phyloP scores from a whole-genome alignment of 2,113 vertebrate species.

The Cryptomyrus ogoouensis region DNA sequence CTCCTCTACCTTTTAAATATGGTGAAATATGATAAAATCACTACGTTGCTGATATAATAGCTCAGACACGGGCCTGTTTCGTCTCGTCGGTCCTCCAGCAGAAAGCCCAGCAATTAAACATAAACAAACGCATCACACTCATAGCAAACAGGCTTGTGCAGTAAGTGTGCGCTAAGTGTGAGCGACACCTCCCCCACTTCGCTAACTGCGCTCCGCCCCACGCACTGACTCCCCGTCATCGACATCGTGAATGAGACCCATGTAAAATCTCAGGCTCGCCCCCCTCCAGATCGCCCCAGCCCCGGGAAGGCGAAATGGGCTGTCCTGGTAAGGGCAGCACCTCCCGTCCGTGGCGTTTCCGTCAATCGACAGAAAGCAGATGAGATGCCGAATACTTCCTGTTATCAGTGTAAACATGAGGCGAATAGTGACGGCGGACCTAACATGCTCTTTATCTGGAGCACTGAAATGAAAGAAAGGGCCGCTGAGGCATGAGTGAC shows the following conservation, averaged over 20 bases:
- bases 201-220: not conserved
- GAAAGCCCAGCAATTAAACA: not conserved
- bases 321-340: not conserved
- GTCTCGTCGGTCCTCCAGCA: not conserved
- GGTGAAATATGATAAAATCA: not conserved
- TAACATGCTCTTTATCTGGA: not conserved
- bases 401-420: not conserved
- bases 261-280: not conserved
- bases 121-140: not conserved
- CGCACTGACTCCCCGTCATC: not conserved
- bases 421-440: not conserved
- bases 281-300: not conserved
- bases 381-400: not conserved
- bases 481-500: not conserved
- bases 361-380: not conserved
- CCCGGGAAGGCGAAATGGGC: too few relatives aligned
- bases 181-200: too few relatives aligned
- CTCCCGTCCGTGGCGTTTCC: not conserved
- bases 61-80: not conserved
- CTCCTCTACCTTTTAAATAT: not conserved
- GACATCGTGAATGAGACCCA: not conserved
- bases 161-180: not conserved
- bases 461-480: not conserved
- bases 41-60: not conserved
- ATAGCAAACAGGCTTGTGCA: not conserved